phyloP scores from a whole-genome alignment of 2,113 vertebrate genomes.

The Callionymus lyra region DNA sequence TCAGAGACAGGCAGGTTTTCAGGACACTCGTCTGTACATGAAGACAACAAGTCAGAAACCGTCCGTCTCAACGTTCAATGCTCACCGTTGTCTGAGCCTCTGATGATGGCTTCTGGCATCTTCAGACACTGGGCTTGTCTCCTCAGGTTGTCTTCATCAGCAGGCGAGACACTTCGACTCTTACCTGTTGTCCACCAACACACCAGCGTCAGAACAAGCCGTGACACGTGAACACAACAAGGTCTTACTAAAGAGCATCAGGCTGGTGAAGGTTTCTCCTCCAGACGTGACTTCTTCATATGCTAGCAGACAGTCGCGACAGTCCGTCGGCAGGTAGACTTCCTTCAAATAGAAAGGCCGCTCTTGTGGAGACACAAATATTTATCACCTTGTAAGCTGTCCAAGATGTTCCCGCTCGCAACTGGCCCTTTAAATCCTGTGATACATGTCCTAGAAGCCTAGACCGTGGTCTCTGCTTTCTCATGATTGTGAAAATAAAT shows the following conservation, averaged over 20 bases:
- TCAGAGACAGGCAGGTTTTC: conserved; percentile 10
- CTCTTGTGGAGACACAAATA: conserved; percentile 28
- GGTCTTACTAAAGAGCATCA: conserved; percentile 50
- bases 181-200: conserved; percentile 27
- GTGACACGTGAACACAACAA: not conserved
- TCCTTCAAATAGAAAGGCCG: conserved; percentile 46
- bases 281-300: conserved; percentile 31
- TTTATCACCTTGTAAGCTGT: too few species aligned
- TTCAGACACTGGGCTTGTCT: conserved; percentile 38
- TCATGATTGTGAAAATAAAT: too few species aligned
- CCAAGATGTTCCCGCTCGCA: too few species aligned
- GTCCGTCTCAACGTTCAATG: not conserved
- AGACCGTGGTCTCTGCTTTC: too few species aligned
- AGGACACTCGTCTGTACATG: conserved; percentile 36
- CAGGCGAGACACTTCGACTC: conserved; percentile 17
- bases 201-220: not conserved
- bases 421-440: too few species aligned
- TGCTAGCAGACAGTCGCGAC: conserved; percentile 36
- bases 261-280: conserved; percentile 25
- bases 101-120: conserved; percentile 28
- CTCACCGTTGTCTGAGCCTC: conserved; percentile 28
- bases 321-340: conserved; percentile 36
- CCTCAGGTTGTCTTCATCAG: conserved; percentile 18
- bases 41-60: conserved; percentile 1
- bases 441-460: too few species aligned